Evolutionary conservation across 2,797 vertebrate genomes (phyloP).

Genomic region (Artibeus jamaicensis): DNA sequence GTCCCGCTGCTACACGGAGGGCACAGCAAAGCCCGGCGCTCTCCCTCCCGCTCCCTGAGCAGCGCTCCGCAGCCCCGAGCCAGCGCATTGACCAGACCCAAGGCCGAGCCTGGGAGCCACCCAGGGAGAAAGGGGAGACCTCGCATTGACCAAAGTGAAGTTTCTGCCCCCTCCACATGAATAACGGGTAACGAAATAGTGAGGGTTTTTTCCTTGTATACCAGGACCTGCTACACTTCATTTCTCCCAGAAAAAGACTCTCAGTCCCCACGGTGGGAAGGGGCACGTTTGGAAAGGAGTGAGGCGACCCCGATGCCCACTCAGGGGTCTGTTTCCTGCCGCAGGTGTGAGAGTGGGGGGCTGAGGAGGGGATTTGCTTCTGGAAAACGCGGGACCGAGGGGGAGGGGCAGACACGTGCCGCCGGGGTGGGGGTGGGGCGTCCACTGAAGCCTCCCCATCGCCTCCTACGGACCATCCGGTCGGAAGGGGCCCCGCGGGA

Average conservation of each 20-base stretch:
- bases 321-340: not conserved
- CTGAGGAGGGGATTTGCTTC: not conserved
- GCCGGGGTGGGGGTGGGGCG: not conserved
- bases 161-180: not conserved
- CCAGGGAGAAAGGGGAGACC: not conserved
- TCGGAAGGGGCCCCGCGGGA: not conserved
- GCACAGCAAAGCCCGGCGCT: not conserved
- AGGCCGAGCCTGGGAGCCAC: not conserved
- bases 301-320: not conserved
- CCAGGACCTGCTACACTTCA: not conserved
- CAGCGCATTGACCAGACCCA: no score
- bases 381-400: not conserved
- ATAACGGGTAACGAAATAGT: no score
- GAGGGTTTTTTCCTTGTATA: not conserved
- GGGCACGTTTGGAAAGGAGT: not conserved
- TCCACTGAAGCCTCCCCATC: accelerated
- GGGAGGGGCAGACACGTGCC: not conserved
- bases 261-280: not conserved
- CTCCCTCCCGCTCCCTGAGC: not conserved
- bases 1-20: not conserved
- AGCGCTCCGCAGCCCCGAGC: no score
- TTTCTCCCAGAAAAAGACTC: not conserved
- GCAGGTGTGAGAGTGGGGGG: no score
- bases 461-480: not conserved
- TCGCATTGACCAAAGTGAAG: not conserved